A percentile compares a stretch with the other conserved stretches of the same genome.
phyloP scores from a whole-genome alignment of 1,140 invertebrate species.

The Anastrepha ludens region DNA sequence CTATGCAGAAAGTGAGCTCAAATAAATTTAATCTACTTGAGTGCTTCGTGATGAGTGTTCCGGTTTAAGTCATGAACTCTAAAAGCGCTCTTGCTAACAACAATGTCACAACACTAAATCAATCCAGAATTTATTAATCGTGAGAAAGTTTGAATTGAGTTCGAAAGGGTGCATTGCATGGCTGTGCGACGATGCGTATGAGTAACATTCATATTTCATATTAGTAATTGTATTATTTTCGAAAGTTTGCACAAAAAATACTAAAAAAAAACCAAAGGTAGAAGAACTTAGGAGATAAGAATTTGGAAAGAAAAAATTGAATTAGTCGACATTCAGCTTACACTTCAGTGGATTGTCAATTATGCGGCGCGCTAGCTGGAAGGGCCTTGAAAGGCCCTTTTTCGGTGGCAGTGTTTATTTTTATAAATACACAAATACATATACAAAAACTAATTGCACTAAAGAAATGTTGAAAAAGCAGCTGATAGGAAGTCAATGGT shows the following conservation, averaged over 20 bases:
- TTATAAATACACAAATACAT: too few relatives aligned
- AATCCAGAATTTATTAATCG: background rate
- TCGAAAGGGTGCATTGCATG: background rate
- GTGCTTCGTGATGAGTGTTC: too few relatives aligned
- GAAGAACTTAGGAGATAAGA: background rate
- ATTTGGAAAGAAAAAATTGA: background rate
- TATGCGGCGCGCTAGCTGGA: background rate
- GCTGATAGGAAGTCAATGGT: too few relatives aligned
- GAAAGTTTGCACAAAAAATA: background rate
- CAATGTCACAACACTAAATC: background rate
- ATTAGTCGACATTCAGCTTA: background rate
- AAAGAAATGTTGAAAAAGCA: too few relatives aligned
- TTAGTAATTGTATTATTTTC: background rate
- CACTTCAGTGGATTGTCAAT: background rate
- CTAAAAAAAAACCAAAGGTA: background rate
- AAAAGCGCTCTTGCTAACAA: too few relatives aligned
- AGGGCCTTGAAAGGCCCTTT: background rate
- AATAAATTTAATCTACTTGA: too few relatives aligned
- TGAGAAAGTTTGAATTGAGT: too few relatives aligned
- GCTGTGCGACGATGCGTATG: conserved; percentile 28
- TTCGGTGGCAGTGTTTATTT: too few relatives aligned
- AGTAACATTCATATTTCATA: conserved; percentile 11
- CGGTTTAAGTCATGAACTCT: too few relatives aligned
- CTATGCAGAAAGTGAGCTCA: too few relatives aligned
- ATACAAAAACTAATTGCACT: too few relatives aligned